Evolutionary conservation across 1,140 invertebrate species (phyloP), one percentile per base, ranked within the genome.

Genomic region (Streblospio benedicti): DNA sequence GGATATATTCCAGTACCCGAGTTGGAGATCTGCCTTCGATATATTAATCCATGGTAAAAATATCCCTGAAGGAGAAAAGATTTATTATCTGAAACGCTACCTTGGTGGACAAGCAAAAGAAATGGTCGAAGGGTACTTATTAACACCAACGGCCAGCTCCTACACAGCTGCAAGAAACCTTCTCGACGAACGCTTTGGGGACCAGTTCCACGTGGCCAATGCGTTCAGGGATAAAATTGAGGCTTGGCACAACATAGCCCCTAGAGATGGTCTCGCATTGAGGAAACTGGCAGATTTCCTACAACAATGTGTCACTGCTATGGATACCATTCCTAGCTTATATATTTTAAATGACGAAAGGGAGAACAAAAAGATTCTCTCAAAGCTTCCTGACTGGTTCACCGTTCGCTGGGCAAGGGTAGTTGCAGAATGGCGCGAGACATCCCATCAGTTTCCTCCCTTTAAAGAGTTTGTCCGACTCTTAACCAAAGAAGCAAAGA

Each of bases 301-400:
- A 1, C 30, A 33, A 12, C 66, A 67, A 28, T 66, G 65, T 54
- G 25, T 49, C 25, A 30, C 57, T 6, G 66, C 65, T n/a, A 63
- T 54, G 58, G 32, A 51, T 2, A 30, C 12, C 2, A 58, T 62
- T 25, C 16, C 20, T 20, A 43, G 52, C 41, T 47, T 63, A 0
- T 38, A 55, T 18, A 33, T 66, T 30, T 59, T 68, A 3, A 57
- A 68, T 49, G 65, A 68, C 35, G 33, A 52, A 5, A 25, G 60
- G 18, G 65, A 67, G 54, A 67, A 67, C 33, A 32, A 57, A 14
- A 63, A 67, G 33, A 56, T 67, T 23, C 47, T 65, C 47, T 3
- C 38, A 16, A 67, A 63, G 41, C 47, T 68, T 4, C 63, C 67
- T 2, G 65, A 67, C 14, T 67, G 65, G 67, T 18, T 67, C 28